These are phyloP conservation scores for Scleropages formosus DNA, from an alignment of 2,797 vertebrate genomes.

Conservation along the genomic window DNA sequence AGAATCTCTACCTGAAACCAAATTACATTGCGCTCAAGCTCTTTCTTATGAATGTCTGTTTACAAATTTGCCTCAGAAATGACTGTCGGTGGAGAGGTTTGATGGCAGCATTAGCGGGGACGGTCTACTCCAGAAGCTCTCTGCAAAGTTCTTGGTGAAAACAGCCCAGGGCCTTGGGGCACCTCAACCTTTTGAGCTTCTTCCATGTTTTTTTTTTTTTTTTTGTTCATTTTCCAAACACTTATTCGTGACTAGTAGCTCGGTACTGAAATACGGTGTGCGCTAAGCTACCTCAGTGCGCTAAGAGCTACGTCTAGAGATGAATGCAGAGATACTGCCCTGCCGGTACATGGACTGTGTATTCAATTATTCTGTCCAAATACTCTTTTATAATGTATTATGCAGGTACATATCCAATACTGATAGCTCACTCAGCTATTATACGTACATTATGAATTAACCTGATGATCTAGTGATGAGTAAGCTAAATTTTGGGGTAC, in stretches of 20 bases:
- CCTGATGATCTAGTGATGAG: neutral
- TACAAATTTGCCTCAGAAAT: constrained; percentile 52
- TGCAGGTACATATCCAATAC: neutral
- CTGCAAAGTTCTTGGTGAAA: constrained; percentile 16
- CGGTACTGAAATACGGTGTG: neutral
- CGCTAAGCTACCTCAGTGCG: neutral
- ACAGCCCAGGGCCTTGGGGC: neutral
- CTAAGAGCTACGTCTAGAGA: no score
- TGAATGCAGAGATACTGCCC: neutral
- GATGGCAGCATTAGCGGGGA: constrained; percentile 33
- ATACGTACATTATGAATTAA: neutral
- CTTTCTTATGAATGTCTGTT: constrained; percentile 50
- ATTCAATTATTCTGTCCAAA: no score
- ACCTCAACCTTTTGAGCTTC: constrained; percentile 3
- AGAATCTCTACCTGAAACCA: constrained; percentile 65
- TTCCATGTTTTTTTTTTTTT: neutral
- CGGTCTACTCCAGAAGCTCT: constrained; percentile 27
- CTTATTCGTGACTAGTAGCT: neutral
- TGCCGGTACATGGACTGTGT: no score
- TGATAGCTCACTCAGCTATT: neutral
- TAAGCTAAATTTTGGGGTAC: neutral
- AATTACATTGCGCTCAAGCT: constrained; percentile 60
- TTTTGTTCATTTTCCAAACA: neutral
- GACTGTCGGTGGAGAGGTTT: constrained; percentile 31
- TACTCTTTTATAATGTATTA: no score